Evolutionary conservation across 2,113 vertebrate species (phyloP), one percentile per base, ranked within the genome.

Genomic region (Zosterops borbonicus): DNA sequence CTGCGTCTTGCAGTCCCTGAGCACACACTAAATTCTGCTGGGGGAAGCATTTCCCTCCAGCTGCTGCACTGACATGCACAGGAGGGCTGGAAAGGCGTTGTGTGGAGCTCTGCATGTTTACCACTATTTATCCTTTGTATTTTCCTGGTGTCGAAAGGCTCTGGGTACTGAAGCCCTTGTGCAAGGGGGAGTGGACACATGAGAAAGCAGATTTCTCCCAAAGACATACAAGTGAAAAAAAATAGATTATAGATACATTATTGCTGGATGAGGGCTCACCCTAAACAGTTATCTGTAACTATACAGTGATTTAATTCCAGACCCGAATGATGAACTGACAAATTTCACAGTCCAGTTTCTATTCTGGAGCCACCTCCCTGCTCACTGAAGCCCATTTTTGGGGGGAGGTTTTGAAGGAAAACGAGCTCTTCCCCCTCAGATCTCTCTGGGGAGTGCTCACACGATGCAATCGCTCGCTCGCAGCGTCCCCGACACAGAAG

Each of bases 181-280:
- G 19, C 33, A 11, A 76, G 44, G 79, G 6, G 53, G 37, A 6
- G 24, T 0, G 2, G 23, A 3, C 71, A 28, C 14, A 3, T 0
- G 2, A 63, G 37, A 41, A 67, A 24, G 41, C 18, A 18, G 17
- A 2, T 60, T 64, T 53, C 10, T 87, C 58, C 62, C 33, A 60
- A 22, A 44, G 22, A 27, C 28, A 11, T 16, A 21, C 9, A 33
- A 74, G 42, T 37, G 64, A 25, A 53, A 44, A 42, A 25, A 2
- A 50, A 27, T 19, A 67, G 53, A 52, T 33, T n/a, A 52, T 1
- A 28, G 35, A 28, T 49, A 23, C 4, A 25, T 56, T 33, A 28
- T 44, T 7, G 1, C 28, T 8, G 10, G 67, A 19, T 0, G 1
- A 76, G 59, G 58, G 25, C 50, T 83, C 59, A 7, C 67, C 55